These are phyloP conservation scores for Lytechinus pictus DNA, from an alignment of 35 echinoderm and acorn worm genomes.

Conservation along the genomic window DNA sequence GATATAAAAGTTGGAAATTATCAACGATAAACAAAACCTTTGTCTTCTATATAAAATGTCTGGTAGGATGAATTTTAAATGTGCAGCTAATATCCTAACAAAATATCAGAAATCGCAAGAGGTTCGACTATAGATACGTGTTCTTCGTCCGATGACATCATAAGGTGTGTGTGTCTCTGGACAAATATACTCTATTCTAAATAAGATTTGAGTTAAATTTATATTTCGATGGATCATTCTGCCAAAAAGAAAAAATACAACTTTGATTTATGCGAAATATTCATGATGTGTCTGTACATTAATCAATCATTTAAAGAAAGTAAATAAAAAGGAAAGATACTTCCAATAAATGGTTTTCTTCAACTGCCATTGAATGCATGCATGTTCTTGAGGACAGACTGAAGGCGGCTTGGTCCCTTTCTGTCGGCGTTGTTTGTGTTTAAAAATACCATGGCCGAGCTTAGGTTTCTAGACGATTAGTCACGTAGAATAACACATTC, in stretches of 20 bases:
- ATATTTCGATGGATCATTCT: not conserved
- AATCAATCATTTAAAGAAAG: not conserved
- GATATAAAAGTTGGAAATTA: too few relatives aligned
- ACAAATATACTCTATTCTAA: too few relatives aligned
- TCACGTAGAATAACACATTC: slow-evolving; percentile 3
- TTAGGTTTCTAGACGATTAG: not conserved
- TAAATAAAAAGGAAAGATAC: not conserved
- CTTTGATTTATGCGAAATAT: not conserved
- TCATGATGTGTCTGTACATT: not conserved
- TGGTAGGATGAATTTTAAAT: too few relatives aligned
- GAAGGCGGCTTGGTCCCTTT: not conserved
- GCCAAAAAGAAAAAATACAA: not conserved
- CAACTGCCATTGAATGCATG: not conserved
- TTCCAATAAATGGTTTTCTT: not conserved
- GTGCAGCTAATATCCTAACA: too few relatives aligned
- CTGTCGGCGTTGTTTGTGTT: not conserved
- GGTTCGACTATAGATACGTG: too few relatives aligned
- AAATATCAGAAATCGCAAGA: too few relatives aligned
- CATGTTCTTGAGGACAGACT: too few relatives aligned
- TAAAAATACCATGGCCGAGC: not conserved
- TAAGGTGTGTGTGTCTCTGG: too few relatives aligned
- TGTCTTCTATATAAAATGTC: too few relatives aligned
- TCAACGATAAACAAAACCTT: too few relatives aligned
- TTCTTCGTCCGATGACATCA: too few relatives aligned
- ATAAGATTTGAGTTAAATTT: not conserved